Base-by-base conservation (phyloP, 2,113 vertebrate genomes). In the Scatophagus argus region DNA sequence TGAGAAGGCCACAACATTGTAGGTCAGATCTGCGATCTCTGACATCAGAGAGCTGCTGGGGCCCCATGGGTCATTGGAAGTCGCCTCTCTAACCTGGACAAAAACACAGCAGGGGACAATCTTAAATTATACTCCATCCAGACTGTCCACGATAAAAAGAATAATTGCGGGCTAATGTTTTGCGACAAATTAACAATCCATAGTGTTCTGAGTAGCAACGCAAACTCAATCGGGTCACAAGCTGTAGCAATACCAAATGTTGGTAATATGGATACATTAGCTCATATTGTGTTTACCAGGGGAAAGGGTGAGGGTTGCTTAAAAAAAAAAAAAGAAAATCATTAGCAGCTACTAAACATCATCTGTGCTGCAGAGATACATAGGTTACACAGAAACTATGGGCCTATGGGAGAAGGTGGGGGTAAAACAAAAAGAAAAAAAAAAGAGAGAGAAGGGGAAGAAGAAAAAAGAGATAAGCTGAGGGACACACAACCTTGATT, bases 41-140 rank as follows among this genome's bases (percentile, higher is more conserved):
- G 96, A 97, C 96, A 97, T 97, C 79, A 97, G 94, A 51, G 96
- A 97, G 89, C 96, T 97, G 74, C 96, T 97, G 6, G 96, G 96
- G 63, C 96, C 96, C 96, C 96, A 97, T 29, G 96, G 96, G 86
- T 97, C 96, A 46, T 97, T 97, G 75, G 96, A 97, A 0, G 96
- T 97, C 12, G 96, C 96, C 81, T 97, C 96, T 11, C 96, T 94
- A 60, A 95, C 95, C 95, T 95, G 73, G 13, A 76, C 8, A 69
- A 56, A 25, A 74, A 41, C n/a, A 74, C 32, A 65, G 56, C 19
- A 39, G 34, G 60, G 19, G 65, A 51, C 25, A 54, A 23, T n/a
- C 12, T 46, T 84, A 3, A 32, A 76, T 67, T 10, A 73, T 27
- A 9, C 43, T 75, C n/a, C 1, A 43, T 19, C 25, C 43, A 70